Conservation (phyloP, 1,140 invertebrate genomes). For the Papilio polytes region DNA sequence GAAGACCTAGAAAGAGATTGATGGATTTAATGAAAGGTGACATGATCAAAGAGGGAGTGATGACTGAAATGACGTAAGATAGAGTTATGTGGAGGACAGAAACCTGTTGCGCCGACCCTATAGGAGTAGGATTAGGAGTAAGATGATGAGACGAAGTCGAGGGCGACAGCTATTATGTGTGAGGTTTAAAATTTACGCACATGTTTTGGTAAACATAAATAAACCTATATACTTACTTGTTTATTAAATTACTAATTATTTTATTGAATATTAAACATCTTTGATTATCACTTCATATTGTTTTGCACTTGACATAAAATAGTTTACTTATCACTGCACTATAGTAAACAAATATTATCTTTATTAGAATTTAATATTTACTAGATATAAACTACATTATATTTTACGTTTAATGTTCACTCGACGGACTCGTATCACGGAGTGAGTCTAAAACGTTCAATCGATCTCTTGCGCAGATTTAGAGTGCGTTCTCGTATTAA, state of each 20-base stretch:
- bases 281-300: constrained; percentile 11
- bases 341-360: constrained; percentile 14
- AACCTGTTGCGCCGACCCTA: no score
- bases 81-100: no score
- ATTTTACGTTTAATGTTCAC: constrained; percentile 12
- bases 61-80: no score
- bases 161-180: no score
- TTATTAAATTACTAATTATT: neutral
- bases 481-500: constrained; percentile 22
- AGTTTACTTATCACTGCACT: neutral
- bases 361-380: neutral
- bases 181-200: no score
- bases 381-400: neutral
- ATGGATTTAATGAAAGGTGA: no score
- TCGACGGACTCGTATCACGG: neutral
- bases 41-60: no score
- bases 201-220: no score
- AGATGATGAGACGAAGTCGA: no score
- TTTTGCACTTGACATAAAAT: neutral
- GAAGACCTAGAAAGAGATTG: no score
- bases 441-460: neutral
- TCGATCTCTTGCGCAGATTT: constrained; percentile 26
- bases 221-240: neutral
- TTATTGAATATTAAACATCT: neutral
- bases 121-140: no score